Evolutionary conservation across 2,797 vertebrate species (phyloP).

Genomic region (Bovichtus diacanthus): DNA sequence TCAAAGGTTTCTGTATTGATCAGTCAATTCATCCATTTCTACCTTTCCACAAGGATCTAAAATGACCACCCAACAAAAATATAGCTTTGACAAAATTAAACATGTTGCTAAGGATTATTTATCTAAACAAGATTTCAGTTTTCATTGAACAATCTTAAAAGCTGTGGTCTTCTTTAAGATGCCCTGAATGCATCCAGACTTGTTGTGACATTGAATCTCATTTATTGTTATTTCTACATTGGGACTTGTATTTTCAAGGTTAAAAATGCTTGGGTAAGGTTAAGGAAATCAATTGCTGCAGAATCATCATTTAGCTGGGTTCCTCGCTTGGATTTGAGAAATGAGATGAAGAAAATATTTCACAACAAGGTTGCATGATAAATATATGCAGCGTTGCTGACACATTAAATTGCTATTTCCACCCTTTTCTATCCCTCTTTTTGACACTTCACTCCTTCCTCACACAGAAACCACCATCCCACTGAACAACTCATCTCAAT

Average conservation of each 20-base stretch:
- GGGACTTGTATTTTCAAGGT: background rate
- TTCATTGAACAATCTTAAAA: background rate
- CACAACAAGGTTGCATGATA: slow-evolving; percentile 9
- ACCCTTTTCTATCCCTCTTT: background rate
- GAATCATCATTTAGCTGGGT: slow-evolving; percentile 9
- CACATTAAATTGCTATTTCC: slow-evolving; percentile 19
- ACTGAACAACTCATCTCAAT: slow-evolving; percentile 26
- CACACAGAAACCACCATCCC: slow-evolving; percentile 1
- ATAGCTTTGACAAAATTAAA: background rate
- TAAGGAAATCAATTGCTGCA: background rate
- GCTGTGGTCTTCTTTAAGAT: background rate
- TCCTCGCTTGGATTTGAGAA: background rate
- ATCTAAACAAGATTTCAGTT: background rate
- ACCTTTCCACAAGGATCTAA: background rate
- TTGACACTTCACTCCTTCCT: background rate
- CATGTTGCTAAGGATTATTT: slow-evolving; percentile 3
- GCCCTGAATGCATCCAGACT: background rate
- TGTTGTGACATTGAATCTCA: background rate
- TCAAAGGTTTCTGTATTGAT: background rate
- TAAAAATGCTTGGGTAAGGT: background rate
- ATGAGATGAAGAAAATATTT: slow-evolving; percentile 21
- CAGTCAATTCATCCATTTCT: background rate
- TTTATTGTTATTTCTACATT: background rate
- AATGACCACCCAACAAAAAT: background rate
- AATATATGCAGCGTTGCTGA: slow-evolving; percentile 22